Percentiles rank a stretch among this genome's conserved stretches.
Evolutionary conservation across 2,888 invertebrate species (phyloP).

Genomic region (Synanthedon andrenaeformis): DNA sequence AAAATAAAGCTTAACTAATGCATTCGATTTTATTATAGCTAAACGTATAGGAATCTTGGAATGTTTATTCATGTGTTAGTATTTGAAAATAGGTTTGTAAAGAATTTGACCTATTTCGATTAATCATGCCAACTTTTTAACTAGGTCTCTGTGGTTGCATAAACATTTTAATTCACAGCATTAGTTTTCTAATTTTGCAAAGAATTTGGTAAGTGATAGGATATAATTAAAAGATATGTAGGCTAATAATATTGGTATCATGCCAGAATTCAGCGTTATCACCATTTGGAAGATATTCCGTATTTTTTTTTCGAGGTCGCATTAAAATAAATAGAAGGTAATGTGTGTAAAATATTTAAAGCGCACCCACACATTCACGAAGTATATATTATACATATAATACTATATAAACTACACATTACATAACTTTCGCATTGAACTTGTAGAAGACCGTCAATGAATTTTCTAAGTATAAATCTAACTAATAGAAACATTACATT

Average conservation of each 20-base stretch:
- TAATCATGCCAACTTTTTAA: no score
- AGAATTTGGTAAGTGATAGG: neutral
- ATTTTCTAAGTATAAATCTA: slow-evolving; percentile 1
- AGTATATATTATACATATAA: no score
- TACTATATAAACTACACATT: no score
- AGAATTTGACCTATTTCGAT: no score
- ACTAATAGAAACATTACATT: no score
- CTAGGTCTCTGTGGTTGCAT: no score
- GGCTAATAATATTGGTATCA: slow-evolving; percentile 32
- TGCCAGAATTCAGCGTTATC: slow-evolving; percentile 29
- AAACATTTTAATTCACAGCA: neutral
- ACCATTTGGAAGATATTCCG: slow-evolving; percentile 18
- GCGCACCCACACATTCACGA: slow-evolving; percentile 25
- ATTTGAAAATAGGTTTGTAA: no score
- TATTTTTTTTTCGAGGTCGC: slow-evolving; percentile 23
- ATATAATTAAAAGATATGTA: slow-evolving; percentile 10
- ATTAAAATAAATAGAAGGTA: slow-evolving; percentile 16
- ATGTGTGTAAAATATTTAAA: slow-evolving; percentile 12
- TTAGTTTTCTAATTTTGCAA: neutral
- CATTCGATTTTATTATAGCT: no score
- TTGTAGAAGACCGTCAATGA: neutral
- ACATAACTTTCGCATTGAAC: slow-evolving; percentile 1
- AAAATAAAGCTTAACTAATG: no score
- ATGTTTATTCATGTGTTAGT: no score
- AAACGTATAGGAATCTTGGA: no score